Evolutionary conservation across 2,888 invertebrate genomes (phyloP).

Genomic region (Heliconius aoede): DNA sequence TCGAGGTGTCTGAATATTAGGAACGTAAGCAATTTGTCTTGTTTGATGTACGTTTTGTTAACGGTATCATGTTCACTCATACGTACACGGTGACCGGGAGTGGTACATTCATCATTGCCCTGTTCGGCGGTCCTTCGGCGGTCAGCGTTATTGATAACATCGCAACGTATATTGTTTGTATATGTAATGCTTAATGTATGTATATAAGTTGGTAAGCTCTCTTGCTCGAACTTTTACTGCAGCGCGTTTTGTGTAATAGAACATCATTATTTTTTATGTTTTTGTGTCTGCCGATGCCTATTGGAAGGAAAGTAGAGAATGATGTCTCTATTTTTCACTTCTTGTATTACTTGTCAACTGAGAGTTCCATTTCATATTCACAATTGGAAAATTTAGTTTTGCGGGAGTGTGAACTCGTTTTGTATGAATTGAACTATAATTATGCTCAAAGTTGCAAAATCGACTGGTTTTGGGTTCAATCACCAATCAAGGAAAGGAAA

Average conservation of each 20-base stretch:
- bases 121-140: slow-evolving; percentile 38
- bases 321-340: too few relatives aligned
- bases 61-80: slow-evolving; percentile 61
- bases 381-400: too few relatives aligned
- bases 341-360: too few relatives aligned
- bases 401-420: too few relatives aligned
- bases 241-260: neutral
- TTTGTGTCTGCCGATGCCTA: too few relatives aligned
- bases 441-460: too few relatives aligned
- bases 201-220: neutral
- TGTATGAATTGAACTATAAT: too few relatives aligned
- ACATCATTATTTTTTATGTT: neutral
- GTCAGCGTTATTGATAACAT: slow-evolving; percentile 33
- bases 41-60: slow-evolving; percentile 76
- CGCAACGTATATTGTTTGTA: slow-evolving; percentile 2
- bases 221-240: neutral
- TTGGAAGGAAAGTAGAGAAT: too few relatives aligned
- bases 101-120: slow-evolving; percentile 41
- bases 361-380: too few relatives aligned
- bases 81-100: slow-evolving; percentile 48
- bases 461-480: too few relatives aligned
- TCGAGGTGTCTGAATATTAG: slow-evolving; percentile 80
- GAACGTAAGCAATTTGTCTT: slow-evolving; percentile 82
- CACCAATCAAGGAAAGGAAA: too few relatives aligned
- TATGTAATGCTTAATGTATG: neutral